Conservation (phyloP, 1,140 invertebrate species). For the Bombus ignitus region DNA sequence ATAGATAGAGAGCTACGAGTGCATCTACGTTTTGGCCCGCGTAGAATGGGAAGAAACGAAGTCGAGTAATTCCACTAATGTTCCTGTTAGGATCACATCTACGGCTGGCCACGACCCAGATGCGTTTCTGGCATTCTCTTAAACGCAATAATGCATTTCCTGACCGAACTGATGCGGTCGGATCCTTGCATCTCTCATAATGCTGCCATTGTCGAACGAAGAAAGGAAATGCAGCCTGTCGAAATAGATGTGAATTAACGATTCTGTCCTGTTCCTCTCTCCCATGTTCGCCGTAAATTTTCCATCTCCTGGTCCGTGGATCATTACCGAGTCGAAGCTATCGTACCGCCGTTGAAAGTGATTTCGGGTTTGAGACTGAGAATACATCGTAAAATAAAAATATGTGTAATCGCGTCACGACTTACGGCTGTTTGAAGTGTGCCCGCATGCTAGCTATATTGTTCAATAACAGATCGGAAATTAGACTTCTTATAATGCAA, state of each 20-base stretch:
- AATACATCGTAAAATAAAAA: neutral
- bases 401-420: neutral
- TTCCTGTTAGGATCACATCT: slow-evolving; percentile 54
- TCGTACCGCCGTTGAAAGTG: neutral
- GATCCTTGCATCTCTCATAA: slow-evolving; percentile 51
- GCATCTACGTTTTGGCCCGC: slow-evolving; percentile 26
- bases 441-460: neutral
- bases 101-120: slow-evolving; percentile 42
- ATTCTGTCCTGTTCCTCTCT: neutral
- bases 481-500: neutral
- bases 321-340: slow-evolving; percentile 16
- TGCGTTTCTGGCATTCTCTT: slow-evolving; percentile 62
- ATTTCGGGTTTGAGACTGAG: neutral
- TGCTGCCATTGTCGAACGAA: slow-evolving; percentile 41
- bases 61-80: slow-evolving; percentile 64
- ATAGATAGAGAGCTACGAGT: slow-evolving; percentile 4
- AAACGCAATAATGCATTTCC: slow-evolving; percentile 70
- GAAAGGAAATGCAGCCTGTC: slow-evolving; percentile 53
- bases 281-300: neutral
- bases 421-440: neutral
- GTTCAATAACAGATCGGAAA: neutral
- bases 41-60: slow-evolving; percentile 58
- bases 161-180: slow-evolving; percentile 46
- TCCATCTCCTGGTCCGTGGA: neutral
- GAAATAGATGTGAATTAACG: slow-evolving; percentile 61